Base-by-base conservation (phyloP, 2,888 invertebrate species). In the Drosophila ustulata region DNA sequence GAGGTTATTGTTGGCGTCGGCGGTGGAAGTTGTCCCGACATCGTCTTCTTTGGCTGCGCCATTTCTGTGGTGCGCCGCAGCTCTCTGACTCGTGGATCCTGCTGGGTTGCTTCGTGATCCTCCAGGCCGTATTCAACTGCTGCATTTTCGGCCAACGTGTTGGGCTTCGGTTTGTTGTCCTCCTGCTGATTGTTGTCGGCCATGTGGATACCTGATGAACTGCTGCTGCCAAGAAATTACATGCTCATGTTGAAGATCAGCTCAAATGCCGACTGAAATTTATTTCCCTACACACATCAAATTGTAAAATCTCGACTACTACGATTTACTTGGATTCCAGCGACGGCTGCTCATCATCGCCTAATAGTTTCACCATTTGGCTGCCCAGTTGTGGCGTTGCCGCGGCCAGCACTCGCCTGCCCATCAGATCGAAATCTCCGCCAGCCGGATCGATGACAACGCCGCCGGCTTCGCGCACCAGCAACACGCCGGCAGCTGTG, bases 401-500 rank as follows among this genome's bases (percentile, higher is more conserved):
- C 1, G 97, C 96, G 90, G 95, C 96, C 6, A 98, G 92, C 9
- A 96, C 94, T 85, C 97, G 93, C 51, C 98, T 93, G 34, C 96
- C 95, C 91, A 97, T 93, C 28, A 97, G 89, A 89, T 98, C 97
- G 70, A 97, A 93, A 8, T 94, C 93, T 1, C 95, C 96, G 13
- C 97, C 96, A 62, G 95, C 93, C 9, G 98, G 96, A 92, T 98
- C 98, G 41, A 96, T 94, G 51, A 96, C 95, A n/a, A 96, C 94
- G 4, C 98, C 98, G 3, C 98, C 98, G n/a, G 98, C 98, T 93
- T 99, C 98, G 61, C 94, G 93, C 0, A 98, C 95, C 50, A 99
- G 94, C 18, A 98, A 93, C 89, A 95, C 95, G 0, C 97, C 98
- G 5, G 96, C 97, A 18, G 96, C 96, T 66, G 96, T 93, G 86